These are phyloP conservation scores for Drosophila monieri DNA, from an alignment of 2,888 invertebrate genomes.

Conservation along the genomic window DNA sequence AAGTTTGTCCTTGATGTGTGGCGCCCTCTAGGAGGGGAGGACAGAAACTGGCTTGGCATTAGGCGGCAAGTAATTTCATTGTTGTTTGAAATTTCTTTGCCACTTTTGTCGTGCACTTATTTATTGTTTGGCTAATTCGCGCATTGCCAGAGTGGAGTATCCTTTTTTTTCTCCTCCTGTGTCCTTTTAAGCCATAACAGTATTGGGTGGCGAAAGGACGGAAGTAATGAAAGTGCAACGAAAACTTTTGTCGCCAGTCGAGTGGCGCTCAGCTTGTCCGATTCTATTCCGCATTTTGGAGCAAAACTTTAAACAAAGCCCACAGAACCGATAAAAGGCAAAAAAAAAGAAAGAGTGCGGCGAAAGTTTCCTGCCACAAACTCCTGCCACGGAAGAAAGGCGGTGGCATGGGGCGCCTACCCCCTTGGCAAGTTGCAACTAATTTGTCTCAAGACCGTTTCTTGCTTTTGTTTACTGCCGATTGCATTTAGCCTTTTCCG, in stretches of 20 bases:
- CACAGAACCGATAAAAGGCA: slow-evolving; percentile 48
- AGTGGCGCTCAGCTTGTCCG: slow-evolving; percentile 57
- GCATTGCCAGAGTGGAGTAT: slow-evolving; percentile 76
- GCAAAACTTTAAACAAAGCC: slow-evolving; percentile 71
- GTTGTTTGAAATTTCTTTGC: slow-evolving; percentile 69
- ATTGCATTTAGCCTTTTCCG: slow-evolving; percentile 74
- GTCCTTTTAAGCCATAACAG: slow-evolving; percentile 69
- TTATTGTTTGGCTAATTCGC: slow-evolving; percentile 83
- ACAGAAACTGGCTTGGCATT: slow-evolving; percentile 40
- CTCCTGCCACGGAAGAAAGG: slow-evolving; percentile 21
- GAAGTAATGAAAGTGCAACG: slow-evolving; percentile 25
- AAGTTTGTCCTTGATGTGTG: slow-evolving; percentile 59
- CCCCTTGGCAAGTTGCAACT: slow-evolving; percentile 64
- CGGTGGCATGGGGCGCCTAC: neutral
- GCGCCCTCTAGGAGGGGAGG: slow-evolving; percentile 19
- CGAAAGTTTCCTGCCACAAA: slow-evolving; percentile 48
- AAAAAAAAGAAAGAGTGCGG: slow-evolving; percentile 45
- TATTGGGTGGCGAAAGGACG: slow-evolving; percentile 44
- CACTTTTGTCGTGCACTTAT: slow-evolving; percentile 78
- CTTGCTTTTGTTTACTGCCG: slow-evolving; percentile 65
- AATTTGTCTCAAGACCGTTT: slow-evolving; percentile 58
- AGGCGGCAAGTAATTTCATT: slow-evolving; percentile 70
- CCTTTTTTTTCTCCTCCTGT: slow-evolving; percentile 29
- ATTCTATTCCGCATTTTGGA: slow-evolving; percentile 74
- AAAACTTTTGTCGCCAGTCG: slow-evolving; percentile 41